Conservation (phyloP, 2,113 vertebrate genomes). For the Pelmatolapia mariae region DNA sequence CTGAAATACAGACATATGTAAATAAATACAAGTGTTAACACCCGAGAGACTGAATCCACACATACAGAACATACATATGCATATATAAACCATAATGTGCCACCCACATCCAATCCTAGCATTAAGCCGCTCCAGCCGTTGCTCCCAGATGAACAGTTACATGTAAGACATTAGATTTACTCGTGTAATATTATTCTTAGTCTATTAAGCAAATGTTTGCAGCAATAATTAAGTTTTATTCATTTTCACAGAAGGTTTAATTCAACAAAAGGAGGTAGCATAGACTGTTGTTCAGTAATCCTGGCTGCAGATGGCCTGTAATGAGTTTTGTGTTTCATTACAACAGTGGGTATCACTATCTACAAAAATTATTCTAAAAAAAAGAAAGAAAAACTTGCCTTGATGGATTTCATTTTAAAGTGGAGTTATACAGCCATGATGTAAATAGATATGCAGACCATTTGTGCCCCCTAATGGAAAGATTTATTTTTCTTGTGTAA, state of each 20-base stretch:
- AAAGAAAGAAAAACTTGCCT: background rate
- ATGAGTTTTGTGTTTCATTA: background rate
- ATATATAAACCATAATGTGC: background rate
- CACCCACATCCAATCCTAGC: conserved; percentile 1
- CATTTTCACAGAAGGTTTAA: background rate
- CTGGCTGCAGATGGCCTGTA: conserved; percentile 8
- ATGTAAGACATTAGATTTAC: background rate
- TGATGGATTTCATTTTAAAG: background rate
- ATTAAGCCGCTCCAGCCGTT: background rate
- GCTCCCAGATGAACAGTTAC: background rate
- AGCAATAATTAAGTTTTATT: background rate
- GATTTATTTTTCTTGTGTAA: background rate
- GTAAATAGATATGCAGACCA: background rate
- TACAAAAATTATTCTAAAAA: background rate
- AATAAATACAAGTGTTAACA: background rate
- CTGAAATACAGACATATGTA: background rate
- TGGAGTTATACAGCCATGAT: background rate
- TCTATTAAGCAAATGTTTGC: conserved; percentile 13
- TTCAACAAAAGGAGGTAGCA: background rate
- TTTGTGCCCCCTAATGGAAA: conserved; percentile 46
- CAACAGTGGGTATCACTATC: background rate
- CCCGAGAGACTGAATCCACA: background rate
- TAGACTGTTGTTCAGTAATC: background rate
- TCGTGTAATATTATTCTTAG: background rate
- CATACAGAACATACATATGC: background rate